A percentile compares a stretch with the other conserved stretches of the same genome.
Evolutionary conservation across 2,113 vertebrate genomes (phyloP).

Genomic region (Leucosticte australis): DNA sequence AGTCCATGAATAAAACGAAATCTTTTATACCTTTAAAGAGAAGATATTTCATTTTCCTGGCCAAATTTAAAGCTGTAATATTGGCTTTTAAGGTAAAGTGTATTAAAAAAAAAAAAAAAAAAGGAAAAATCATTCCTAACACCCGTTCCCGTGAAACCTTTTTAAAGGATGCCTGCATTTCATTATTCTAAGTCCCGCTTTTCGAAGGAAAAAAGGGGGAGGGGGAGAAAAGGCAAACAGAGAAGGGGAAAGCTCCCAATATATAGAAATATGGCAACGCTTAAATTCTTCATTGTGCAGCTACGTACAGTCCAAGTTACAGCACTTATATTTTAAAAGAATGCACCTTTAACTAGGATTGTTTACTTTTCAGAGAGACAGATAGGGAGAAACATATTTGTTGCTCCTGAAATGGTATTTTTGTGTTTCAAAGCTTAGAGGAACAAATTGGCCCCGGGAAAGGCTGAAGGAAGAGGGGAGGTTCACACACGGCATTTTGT

Average conservation of each 20-base stretch:
- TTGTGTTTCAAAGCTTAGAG: neutral
- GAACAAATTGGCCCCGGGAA: neutral
- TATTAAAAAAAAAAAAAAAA: neutral
- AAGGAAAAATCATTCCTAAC: neutral
- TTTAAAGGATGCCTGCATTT: slow-evolving; percentile 53
- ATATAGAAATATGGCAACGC: neutral
- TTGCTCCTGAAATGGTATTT: slow-evolving; percentile 24
- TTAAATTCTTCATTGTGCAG: neutral
- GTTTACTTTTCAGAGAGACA: slow-evolving; percentile 7
- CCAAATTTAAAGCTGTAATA: slow-evolving; percentile 62
- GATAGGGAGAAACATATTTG: neutral
- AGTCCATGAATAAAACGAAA: slow-evolving; percentile 62
- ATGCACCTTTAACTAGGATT: neutral
- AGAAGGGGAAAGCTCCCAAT: neutral
- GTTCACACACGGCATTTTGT: slow-evolving; percentile 32
- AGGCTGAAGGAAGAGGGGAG: neutral
- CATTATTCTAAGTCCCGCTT: slow-evolving; percentile 51
- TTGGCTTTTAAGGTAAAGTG: neutral
- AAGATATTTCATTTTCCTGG: slow-evolving; percentile 61
- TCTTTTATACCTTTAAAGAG: slow-evolving; percentile 64
- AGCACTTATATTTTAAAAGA: neutral
- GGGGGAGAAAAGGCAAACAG: neutral
- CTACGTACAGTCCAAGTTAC: neutral
- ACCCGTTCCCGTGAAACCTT: neutral
- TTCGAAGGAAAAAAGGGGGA: neutral